phyloP scores from a whole-genome alignment of 2,797 vertebrate species.

The Myotis vivesi region DNA sequence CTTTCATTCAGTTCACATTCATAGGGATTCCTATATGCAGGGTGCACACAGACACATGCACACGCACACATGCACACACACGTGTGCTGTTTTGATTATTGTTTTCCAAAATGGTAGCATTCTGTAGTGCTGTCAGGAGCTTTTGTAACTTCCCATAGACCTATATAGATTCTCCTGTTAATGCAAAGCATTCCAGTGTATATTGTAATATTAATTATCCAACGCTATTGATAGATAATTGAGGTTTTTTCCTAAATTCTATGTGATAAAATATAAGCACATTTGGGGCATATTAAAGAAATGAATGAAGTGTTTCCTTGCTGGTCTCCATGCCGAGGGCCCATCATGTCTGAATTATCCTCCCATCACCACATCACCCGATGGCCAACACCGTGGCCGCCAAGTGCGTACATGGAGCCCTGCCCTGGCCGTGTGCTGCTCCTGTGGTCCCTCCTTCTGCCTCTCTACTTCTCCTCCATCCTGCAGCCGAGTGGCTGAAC shows the following conservation, averaged over 20 bases:
- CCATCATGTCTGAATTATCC: neutral
- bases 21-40: neutral
- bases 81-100: neutral
- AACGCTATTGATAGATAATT: neutral
- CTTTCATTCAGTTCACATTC: neutral
- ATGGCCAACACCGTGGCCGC: neutral
- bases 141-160: neutral
- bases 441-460: neutral
- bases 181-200: neutral
- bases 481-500: neutral
- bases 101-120: neutral
- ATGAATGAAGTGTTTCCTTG: neutral
- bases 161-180: neutral
- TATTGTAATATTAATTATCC: neutral
- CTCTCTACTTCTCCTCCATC: neutral
- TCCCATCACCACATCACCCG: neutral
- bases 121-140: neutral
- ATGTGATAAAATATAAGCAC: neutral
- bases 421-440: neutral
- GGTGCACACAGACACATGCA: too few relatives aligned
- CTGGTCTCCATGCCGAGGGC: neutral
- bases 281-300: neutral
- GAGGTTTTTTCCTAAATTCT: neutral
- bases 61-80: rapidly evolving
- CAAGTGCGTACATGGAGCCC: too few relatives aligned